Percentiles rank a stretch among this genome's conserved stretches.
Conservation (phyloP, 2,888 invertebrate species). For the Alloscopus bannaensis region DNA sequence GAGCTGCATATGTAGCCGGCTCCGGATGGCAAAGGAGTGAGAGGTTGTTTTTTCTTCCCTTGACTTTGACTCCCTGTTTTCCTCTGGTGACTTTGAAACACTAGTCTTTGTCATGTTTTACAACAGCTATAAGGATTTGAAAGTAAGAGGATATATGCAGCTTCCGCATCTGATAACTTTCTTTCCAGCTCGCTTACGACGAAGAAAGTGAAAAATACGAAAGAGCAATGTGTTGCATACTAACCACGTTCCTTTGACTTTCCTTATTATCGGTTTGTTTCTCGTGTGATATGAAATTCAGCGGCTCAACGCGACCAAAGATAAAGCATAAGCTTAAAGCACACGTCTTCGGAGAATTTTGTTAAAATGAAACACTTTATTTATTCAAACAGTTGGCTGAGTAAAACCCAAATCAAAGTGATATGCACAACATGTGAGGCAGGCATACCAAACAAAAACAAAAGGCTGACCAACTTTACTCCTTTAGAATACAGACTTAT, state of each 20-base stretch:
- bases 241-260: conserved; percentile 9
- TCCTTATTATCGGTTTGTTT: conserved; percentile 1
- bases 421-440: too few species aligned
- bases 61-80: conserved; percentile 15
- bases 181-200: too few species aligned
- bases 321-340: not conserved
- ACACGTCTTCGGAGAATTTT: conserved; percentile 1
- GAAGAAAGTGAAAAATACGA: too few species aligned
- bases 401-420: conserved; percentile 61
- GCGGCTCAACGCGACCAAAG: not conserved
- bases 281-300: conserved; percentile 20
- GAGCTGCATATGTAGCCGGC: too few species aligned
- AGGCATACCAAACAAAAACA: too few species aligned
- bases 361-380: conserved; percentile 50
- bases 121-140: too few species aligned
- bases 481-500: too few species aligned
- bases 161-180: too few species aligned
- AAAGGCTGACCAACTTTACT: too few species aligned
- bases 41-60: not conserved
- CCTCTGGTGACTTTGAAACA: conserved; percentile 29
- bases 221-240: not conserved
- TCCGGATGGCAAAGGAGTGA: too few species aligned
- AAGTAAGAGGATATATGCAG: too few species aligned
- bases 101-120: too few species aligned
- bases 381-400: conserved; percentile 49